These are phyloP conservation scores for Mastomys natalensis DNA, from an alignment of 2,113 vertebrate species.

Conservation along the genomic window DNA sequence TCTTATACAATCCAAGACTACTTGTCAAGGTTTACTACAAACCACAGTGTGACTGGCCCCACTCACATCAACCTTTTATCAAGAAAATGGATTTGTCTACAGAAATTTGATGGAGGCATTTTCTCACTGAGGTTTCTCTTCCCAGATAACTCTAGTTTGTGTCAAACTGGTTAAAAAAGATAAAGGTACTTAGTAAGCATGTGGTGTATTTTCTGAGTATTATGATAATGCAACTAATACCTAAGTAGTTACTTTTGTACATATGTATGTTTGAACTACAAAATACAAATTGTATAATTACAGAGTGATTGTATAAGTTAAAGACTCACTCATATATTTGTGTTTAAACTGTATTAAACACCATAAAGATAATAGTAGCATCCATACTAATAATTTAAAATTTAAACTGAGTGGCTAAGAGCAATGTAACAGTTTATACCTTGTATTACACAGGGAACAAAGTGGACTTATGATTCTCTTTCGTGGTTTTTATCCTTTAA, in stretches of 20 bases:
- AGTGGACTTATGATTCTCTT: background rate
- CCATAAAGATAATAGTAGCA: background rate
- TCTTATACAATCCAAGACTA: background rate
- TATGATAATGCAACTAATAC: background rate
- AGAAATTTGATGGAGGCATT: background rate
- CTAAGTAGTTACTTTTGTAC: conserved; percentile 5
- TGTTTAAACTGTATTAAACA: background rate
- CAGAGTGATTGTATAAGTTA: background rate
- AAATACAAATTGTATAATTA: background rate
- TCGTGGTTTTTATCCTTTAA: background rate
- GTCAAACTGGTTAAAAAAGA: background rate
- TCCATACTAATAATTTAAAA: background rate
- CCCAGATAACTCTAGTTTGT: background rate
- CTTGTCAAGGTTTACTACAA: background rate
- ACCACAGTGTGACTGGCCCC: too few relatives aligned
- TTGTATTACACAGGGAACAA: background rate
- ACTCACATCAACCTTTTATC: background rate
- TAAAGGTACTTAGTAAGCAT: background rate
- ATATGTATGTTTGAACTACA: background rate
- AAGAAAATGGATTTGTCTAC: background rate
- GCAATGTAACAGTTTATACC: background rate
- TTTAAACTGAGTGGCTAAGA: background rate
- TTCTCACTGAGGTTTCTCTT: background rate
- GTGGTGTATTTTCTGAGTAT: background rate
- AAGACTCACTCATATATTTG: background rate